These are phyloP conservation scores for Eriosoma lanigerum DNA, from an alignment of 1,140 invertebrate species.

Conservation along the genomic window DNA sequence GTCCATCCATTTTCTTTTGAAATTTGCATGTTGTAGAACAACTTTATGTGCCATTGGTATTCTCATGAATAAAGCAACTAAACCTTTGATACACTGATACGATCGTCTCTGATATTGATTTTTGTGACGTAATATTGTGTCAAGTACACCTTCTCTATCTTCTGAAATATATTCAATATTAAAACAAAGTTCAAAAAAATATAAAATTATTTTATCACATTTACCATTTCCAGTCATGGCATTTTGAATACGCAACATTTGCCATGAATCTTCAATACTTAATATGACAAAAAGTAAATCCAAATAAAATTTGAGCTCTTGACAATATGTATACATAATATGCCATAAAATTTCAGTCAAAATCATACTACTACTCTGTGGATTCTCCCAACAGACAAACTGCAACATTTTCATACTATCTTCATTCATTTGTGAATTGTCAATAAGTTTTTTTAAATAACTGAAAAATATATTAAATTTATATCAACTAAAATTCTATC, in stretches of 20 bases:
- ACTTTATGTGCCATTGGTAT: conserved; percentile 75
- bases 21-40: conserved; percentile 72
- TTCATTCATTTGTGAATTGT: conserved; percentile 88
- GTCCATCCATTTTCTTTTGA: conserved; percentile 82
- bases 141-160: conserved; percentile 88
- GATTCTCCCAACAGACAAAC: conserved; percentile 96
- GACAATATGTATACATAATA: conserved; percentile 91
- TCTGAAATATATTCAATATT: conserved; percentile 71
- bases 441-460: conserved; percentile 94
- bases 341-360: conserved; percentile 90
- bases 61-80: conserved; percentile 86
- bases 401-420: conserved; percentile 86
- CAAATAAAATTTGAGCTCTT: conserved; percentile 88
- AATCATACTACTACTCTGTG: conserved; percentile 83
- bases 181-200: conserved; percentile 18
- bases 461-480: conserved; percentile 60
- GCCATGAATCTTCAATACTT: conserved; percentile 93
- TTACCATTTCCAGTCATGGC: conserved; percentile 74
- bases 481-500: not conserved
- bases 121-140: conserved; percentile 88
- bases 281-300: conserved; percentile 86
- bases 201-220: not conserved
- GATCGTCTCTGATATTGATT: conserved; percentile 94
- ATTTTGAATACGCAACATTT: conserved; percentile 87
- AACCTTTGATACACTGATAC: conserved; percentile 95